These are phyloP conservation scores for Folsomia manolachei DNA, from an alignment of 2,888 invertebrate genomes.

Conservation along the genomic window DNA sequence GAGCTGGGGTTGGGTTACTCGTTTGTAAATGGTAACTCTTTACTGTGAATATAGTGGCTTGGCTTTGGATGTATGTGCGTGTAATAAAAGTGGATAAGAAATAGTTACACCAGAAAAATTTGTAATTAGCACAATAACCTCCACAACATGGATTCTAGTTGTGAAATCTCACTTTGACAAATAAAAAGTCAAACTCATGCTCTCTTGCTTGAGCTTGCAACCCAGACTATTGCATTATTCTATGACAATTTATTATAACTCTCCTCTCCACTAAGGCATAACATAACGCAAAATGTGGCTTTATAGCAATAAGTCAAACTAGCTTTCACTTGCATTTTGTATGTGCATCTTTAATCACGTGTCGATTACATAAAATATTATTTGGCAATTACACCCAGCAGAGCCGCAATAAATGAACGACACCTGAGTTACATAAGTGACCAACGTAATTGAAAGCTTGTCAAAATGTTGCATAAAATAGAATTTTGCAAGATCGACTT, in stretches of 20 bases:
- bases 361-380: neutral
- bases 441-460: too few species aligned
- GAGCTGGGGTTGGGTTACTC: neutral
- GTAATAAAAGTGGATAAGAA: neutral
- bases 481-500: too few species aligned
- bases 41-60: too few species aligned
- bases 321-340: neutral
- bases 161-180: neutral
- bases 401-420: neutral
- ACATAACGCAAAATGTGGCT: neutral
- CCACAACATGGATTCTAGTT: neutral
- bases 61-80: too few species aligned
- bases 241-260: too few species aligned
- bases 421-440: too few species aligned
- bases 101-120: neutral
- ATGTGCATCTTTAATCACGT: neutral
- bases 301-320: neutral
- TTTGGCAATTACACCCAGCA: neutral
- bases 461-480: too few species aligned
- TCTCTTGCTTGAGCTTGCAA: too few species aligned
- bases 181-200: neutral
- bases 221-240: too few species aligned
- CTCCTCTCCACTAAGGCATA: too few species aligned
- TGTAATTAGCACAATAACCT: conserved; percentile 10
- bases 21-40: too few species aligned